These are phyloP conservation scores for Balanococcus diminutus DNA, from an alignment of 2,888 invertebrate genomes.

Conservation along the genomic window DNA sequence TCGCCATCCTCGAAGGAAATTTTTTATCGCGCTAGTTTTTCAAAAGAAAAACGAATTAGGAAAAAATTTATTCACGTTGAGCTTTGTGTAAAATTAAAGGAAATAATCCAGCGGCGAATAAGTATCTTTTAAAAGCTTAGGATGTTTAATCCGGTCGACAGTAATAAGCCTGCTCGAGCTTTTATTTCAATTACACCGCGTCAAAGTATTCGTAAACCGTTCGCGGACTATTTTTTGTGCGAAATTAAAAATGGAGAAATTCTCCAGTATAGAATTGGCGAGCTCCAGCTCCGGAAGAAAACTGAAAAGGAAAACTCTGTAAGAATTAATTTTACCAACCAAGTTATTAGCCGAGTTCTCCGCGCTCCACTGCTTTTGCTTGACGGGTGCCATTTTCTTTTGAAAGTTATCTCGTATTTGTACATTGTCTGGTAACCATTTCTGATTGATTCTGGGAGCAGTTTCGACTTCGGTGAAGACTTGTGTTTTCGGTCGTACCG, in stretches of 20 bases:
- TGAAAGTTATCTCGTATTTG: constrained; percentile 60
- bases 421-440: constrained; percentile 62
- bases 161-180: neutral
- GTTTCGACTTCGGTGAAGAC: constrained; percentile 67
- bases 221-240: neutral
- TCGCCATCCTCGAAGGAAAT: neutral
- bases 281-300: neutral
- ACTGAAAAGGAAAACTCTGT: too few relatives aligned
- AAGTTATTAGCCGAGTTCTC: constrained; percentile 45
- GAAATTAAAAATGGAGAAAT: constrained; percentile 6
- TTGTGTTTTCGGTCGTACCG: constrained; percentile 64
- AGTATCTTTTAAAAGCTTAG: neutral
- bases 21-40: neutral
- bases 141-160: neutral
- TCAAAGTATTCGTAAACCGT: constrained; percentile 5
- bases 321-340: constrained; percentile 32
- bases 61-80: constrained; percentile 8
- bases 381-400: constrained; percentile 61
- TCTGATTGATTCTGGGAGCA: constrained; percentile 67
- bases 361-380: constrained; percentile 61
- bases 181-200: neutral
- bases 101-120: neutral
- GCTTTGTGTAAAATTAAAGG: neutral
- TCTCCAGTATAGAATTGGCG: neutral
- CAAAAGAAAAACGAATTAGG: neutral